Percentiles rank a stretch among this genome's conserved stretches.
phyloP scores from a whole-genome alignment of 2,888 invertebrate genomes.

The Eulithis testata region DNA sequence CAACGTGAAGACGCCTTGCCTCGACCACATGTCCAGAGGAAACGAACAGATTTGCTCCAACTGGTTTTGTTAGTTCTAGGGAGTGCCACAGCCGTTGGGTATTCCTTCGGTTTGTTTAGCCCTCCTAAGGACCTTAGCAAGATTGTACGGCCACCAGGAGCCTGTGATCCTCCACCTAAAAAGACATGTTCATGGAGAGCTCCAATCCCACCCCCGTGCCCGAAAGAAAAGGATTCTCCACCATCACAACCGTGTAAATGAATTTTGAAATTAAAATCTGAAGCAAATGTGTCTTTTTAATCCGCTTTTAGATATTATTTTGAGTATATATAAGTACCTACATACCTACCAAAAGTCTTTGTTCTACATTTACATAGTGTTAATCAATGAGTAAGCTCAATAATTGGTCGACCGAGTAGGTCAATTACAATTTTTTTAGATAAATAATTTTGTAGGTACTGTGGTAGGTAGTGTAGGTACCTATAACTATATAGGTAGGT shows the following conservation, averaged over 20 bases:
- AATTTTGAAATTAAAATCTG: slow-evolving; percentile 15
- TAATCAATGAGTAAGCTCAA: too few relatives aligned
- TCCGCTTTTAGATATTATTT: not conserved
- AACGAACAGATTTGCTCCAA: slow-evolving; percentile 38
- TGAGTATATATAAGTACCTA: too few relatives aligned
- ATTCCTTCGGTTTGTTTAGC: slow-evolving; percentile 49
- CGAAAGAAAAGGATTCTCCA: slow-evolving; percentile 20
- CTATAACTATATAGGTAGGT: too few relatives aligned
- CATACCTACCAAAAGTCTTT: too few relatives aligned
- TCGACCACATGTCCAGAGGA: slow-evolving; percentile 34
- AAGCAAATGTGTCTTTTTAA: slow-evolving; percentile 7
- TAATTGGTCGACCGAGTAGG: too few relatives aligned
- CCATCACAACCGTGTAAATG: slow-evolving; percentile 15
- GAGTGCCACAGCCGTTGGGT: slow-evolving; percentile 35
- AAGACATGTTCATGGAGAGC: slow-evolving; percentile 13
- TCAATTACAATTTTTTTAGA: too few relatives aligned
- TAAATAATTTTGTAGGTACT: too few relatives aligned
- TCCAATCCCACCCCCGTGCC: slow-evolving; percentile 34
- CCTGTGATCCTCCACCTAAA: slow-evolving; percentile 31
- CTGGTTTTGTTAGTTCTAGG: slow-evolving; percentile 35
- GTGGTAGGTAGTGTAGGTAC: too few relatives aligned
- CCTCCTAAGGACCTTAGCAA: slow-evolving; percentile 29
- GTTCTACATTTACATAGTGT: too few relatives aligned
- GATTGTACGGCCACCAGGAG: slow-evolving; percentile 16
- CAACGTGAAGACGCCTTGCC: slow-evolving; percentile 38